Evolutionary conservation across 2,888 invertebrate species (phyloP), one percentile per base, ranked within the genome.

Genomic region (Lucinisca nassula): DNA sequence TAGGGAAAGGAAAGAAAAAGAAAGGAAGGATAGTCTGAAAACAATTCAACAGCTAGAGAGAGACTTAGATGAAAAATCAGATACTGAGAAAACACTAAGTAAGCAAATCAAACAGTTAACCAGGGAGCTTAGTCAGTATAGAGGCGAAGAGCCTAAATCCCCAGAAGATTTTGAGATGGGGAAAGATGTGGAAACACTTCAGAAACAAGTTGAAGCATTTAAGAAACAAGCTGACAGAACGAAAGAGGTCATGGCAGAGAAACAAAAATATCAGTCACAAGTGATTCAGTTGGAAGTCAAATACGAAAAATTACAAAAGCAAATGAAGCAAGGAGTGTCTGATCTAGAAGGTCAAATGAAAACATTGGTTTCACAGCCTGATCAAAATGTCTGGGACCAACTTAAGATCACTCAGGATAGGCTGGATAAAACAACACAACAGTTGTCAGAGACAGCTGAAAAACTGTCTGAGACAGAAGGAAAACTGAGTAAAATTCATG

Each of bases 401-500:
- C 86, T 92, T 17, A 87, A 83, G 17, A 85, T 86, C 10, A 90
- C 90, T 0, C 93, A 93, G 75, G 92, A 91, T 58, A 85, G 88
- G 10, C 84, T 94, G 55, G 92, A 93, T 38, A 90, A 92, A 81
- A 92, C 92, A 17, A 82, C 89, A 8, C 84, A 89, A n/a, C 92
- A 93, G 77, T 85, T 93, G 35, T 72, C 89, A 17, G 90, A 92
- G 35, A 91, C 93, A n/a, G 87, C 76, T 58, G 40, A 87, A 10
- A 83, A 82, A 35, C 80, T 92, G 10, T 51, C 55, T 49, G 87
- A 92, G 35, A 84, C 84, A 4, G 89, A 92, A 73, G 51, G 79
- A 1, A 86, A 86, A 10, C 70, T 92, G 49, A 84, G 83, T 45
- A 84, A 88, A 27, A 79, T 91, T 0, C 87, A 82, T 61, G 55